phyloP scores from a whole-genome alignment of 2,888 invertebrate species.

The Limnephilus rhombicus region DNA sequence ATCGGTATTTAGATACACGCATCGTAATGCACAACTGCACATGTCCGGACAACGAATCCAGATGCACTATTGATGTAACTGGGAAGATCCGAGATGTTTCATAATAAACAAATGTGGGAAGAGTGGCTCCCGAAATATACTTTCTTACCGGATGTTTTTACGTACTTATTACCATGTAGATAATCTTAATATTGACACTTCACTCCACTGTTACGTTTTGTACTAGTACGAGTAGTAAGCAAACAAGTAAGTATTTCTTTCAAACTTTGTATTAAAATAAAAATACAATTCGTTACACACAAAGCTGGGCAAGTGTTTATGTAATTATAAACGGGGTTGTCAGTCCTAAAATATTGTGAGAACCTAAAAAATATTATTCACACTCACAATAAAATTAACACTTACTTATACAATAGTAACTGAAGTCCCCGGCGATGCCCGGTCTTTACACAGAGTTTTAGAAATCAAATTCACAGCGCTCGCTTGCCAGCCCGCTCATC shows the following conservation, averaged over 20 bases:
- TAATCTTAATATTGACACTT: not conserved
- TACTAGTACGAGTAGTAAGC: too few relatives aligned
- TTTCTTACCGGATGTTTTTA: not conserved
- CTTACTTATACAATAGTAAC: not conserved
- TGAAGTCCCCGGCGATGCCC: too few relatives aligned
- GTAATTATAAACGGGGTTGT: not conserved
- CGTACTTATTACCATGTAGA: not conserved
- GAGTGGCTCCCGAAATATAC: not conserved
- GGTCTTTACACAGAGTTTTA: too few relatives aligned
- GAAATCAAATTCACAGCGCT: too few relatives aligned
- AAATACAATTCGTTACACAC: too few relatives aligned
- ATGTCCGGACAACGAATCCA: conserved; percentile 2
- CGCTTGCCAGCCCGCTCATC: too few relatives aligned
- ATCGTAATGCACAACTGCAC: not conserved
- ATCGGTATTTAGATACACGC: not conserved
- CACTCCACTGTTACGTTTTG: not conserved
- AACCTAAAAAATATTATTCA: not conserved
- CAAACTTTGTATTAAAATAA: too few relatives aligned
- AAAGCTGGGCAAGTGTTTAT: too few relatives aligned
- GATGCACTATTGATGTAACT: conserved; percentile 44
- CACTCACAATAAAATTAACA: not conserved
- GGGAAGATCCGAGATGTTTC: conserved; percentile 27
- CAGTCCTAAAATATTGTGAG: not conserved
- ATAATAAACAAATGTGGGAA: conserved; percentile 46
- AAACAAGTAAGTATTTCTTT: not conserved